Evolutionary conservation across 1,140 invertebrate genomes (phyloP).

Genomic region (Papilio polyxenes): DNA sequence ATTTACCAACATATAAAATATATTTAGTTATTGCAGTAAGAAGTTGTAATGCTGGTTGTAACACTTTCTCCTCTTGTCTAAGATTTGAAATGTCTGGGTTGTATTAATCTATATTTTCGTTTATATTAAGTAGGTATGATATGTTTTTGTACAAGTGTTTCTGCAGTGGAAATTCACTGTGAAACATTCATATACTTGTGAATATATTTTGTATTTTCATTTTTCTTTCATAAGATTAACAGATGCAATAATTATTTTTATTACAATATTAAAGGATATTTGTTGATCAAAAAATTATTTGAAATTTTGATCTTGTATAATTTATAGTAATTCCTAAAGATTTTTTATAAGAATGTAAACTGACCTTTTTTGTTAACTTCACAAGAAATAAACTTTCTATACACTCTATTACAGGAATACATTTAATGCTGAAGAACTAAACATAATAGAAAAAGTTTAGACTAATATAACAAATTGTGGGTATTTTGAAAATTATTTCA

Average conservation of each 20-base stretch:
- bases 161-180: neutral
- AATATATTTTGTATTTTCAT: neutral
- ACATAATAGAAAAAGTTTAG: neutral
- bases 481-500: neutral
- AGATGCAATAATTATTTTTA: neutral
- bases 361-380: neutral
- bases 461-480: neutral
- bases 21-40: neutral
- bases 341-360: slow-evolving; percentile 2
- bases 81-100: neutral
- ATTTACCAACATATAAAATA: neutral
- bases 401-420: neutral
- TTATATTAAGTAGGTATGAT: neutral
- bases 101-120: neutral
- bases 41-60: slow-evolving; percentile 10
- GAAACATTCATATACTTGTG: neutral
- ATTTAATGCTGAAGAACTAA: neutral
- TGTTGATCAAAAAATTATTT: neutral
- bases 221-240: slow-evolving; percentile 2
- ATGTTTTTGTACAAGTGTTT: neutral
- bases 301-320: neutral
- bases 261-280: neutral
- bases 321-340: neutral
- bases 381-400: neutral
- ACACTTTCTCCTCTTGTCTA: neutral